phyloP scores from a whole-genome alignment of 2,113 vertebrate species.

The Cheilinus undulatus region DNA sequence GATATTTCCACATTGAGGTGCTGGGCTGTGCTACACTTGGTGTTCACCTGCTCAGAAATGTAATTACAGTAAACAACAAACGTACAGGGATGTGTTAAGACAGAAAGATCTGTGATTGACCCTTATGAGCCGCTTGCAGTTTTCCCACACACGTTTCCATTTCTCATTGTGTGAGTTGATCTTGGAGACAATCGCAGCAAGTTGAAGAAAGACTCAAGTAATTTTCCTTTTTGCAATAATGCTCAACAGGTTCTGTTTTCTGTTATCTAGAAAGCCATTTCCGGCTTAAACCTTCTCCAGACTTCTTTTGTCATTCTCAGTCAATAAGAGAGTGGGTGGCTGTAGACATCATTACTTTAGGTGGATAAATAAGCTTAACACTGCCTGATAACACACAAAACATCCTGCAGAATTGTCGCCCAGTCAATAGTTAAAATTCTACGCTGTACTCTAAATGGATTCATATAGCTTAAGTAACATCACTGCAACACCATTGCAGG shows the following conservation, averaged over 20 bases:
- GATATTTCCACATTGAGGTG: slow-evolving; percentile 33
- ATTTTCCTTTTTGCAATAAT: slow-evolving; percentile 28
- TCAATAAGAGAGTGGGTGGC: slow-evolving; percentile 14
- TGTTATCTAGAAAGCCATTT: slow-evolving; percentile 30
- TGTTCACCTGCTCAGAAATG: slow-evolving; percentile 53
- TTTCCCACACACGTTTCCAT: slow-evolving; percentile 2
- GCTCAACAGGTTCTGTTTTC: slow-evolving; percentile 12
- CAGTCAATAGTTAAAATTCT: neutral
- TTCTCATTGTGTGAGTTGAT: slow-evolving; percentile 18
- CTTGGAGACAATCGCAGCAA: slow-evolving; percentile 30
- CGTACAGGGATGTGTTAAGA: slow-evolving; percentile 25
- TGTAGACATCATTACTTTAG: slow-evolving; percentile 29
- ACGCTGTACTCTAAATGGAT: slow-evolving; percentile 13
- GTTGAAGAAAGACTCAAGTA: slow-evolving; percentile 22
- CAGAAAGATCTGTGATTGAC: slow-evolving; percentile 44
- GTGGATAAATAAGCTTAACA: slow-evolving; percentile 14
- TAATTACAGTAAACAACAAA: slow-evolving; percentile 56
- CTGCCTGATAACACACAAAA: slow-evolving; percentile 25
- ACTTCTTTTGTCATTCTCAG: slow-evolving; percentile 16
- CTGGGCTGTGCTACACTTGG: slow-evolving; percentile 23
- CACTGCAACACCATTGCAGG: neutral
- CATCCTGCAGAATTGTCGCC: neutral
- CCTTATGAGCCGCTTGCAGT: slow-evolving; percentile 42
- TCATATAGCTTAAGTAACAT: neutral
- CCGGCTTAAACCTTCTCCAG: slow-evolving; percentile 9